Evolutionary conservation across 1,140 invertebrate species (phyloP).

Genomic region (Geopemphigus sp.): DNA sequence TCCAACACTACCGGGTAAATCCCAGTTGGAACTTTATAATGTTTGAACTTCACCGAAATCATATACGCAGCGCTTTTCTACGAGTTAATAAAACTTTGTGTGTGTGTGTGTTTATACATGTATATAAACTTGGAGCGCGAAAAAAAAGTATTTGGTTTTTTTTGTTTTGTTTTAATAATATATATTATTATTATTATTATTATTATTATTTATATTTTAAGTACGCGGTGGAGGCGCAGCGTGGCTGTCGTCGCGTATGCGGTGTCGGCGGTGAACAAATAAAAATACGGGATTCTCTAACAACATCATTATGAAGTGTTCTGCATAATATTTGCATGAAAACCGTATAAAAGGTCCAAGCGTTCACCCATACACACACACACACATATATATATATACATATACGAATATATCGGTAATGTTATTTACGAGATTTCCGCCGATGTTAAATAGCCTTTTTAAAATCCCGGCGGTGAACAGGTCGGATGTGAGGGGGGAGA

Average conservation of each 20-base stretch:
- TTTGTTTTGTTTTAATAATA: slow-evolving; percentile 3
- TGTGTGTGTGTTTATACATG: no score
- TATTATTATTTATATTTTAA: slow-evolving; percentile 36
- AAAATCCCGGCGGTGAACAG: not conserved
- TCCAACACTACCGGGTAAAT: slow-evolving; percentile 13
- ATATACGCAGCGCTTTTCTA: slow-evolving; percentile 22
- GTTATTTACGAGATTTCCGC: slow-evolving; percentile 43
- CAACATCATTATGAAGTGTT: slow-evolving; percentile 23
- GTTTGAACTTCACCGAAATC: slow-evolving; percentile 2
- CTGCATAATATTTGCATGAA: slow-evolving; percentile 41
- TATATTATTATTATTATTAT: slow-evolving; percentile 22
- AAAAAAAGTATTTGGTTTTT: slow-evolving; percentile 10
- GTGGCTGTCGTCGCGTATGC: not conserved
- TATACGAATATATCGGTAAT: slow-evolving; percentile 15
- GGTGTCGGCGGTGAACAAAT: not conserved
- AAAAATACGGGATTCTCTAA: slow-evolving; percentile 28
- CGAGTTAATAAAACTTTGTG: slow-evolving; percentile 11
- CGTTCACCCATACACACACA: not conserved
- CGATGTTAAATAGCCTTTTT: slow-evolving; percentile 38
- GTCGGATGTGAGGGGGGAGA: not conserved
- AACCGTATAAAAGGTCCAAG: slow-evolving; percentile 40
- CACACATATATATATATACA: not conserved
- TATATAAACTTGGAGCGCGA: not conserved
- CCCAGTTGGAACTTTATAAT: not conserved
- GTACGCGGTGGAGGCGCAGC: not conserved